A percentile compares a stretch with the other conserved stretches of the same genome.
Evolutionary conservation across 2,113 vertebrate genomes (phyloP).

Genomic region (Mormyrus lacerda): DNA sequence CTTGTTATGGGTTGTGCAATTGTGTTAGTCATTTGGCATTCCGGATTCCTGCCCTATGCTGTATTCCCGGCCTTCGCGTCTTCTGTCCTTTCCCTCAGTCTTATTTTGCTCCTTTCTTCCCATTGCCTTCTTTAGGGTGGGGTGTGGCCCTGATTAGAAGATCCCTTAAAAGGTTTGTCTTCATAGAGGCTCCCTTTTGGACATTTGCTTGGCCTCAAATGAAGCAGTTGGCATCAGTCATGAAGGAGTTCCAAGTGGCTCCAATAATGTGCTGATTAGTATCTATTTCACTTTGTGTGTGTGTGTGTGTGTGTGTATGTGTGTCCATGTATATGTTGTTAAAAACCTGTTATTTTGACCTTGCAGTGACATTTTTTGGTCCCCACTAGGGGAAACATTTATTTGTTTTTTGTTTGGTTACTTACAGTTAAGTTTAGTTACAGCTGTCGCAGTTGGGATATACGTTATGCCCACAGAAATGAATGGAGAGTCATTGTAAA

Average conservation of each 20-base stretch:
- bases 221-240: not conserved
- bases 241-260: not conserved
- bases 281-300: not conserved
- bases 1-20: slow-evolving; percentile 70
- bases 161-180: not conserved
- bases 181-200: not conserved
- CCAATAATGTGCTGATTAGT: slow-evolving; percentile 11
- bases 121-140: slow-evolving; percentile 24
- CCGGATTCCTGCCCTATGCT: slow-evolving; percentile 57
- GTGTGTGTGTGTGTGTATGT: not conserved
- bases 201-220: not conserved
- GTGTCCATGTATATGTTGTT: no score
- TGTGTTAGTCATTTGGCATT: slow-evolving; percentile 71
- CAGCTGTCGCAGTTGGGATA: not conserved
- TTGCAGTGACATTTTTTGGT: no score
- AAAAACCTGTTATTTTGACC: no score
- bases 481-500: not conserved
- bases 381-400: no score
- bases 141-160: not conserved
- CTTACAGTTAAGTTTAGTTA: not conserved
- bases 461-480: not conserved
- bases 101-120: slow-evolving; percentile 24
- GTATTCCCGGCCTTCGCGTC: slow-evolving; percentile 40
- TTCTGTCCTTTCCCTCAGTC: slow-evolving; percentile 21
- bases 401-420: not conserved